Percentiles rank a stretch among this genome's conserved stretches.
These are phyloP conservation scores for Alosa sapidissima DNA, from an alignment of 2,797 vertebrate genomes.

Conservation along the genomic window DNA sequence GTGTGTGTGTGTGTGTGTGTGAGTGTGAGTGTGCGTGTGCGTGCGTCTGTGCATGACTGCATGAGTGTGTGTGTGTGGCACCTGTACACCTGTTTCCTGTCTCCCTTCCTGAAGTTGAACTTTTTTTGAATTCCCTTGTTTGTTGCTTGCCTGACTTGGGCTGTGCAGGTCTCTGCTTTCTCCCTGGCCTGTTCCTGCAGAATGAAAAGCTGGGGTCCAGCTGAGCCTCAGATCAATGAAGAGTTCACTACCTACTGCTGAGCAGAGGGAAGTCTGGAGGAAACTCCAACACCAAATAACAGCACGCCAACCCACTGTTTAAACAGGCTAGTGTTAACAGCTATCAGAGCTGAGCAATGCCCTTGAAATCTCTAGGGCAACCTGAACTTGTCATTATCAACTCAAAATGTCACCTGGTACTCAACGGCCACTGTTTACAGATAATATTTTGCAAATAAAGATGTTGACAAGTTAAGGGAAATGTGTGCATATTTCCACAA, in stretches of 20 bases:
- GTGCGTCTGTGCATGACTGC: not conserved
- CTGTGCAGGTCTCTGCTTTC: not conserved
- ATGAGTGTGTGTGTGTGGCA: not conserved
- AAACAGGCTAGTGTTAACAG: not conserved
- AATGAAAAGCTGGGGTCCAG: not conserved
- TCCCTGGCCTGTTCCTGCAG: not conserved
- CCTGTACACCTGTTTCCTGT: conserved; percentile 12
- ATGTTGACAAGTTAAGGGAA: not conserved
- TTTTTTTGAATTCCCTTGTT: not conserved
- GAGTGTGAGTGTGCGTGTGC: not conserved
- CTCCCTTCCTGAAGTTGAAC: not conserved
- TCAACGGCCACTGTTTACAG: not conserved
- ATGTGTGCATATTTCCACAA: not conserved
- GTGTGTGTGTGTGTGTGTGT: not conserved
- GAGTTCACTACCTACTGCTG: not conserved
- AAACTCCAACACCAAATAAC: not conserved
- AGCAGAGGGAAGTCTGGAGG: not conserved
- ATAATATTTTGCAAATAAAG: not conserved
- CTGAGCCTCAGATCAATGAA: not conserved
- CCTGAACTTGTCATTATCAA: not conserved
- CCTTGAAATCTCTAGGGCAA: not conserved
- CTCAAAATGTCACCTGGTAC: not conserved
- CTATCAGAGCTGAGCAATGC: not conserved
- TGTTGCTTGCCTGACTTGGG: not conserved
- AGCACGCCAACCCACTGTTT: conserved; percentile 8